Base-by-base conservation (phyloP, 1,140 invertebrate genomes). In the Drosophila sulfurigaster region DNA sequence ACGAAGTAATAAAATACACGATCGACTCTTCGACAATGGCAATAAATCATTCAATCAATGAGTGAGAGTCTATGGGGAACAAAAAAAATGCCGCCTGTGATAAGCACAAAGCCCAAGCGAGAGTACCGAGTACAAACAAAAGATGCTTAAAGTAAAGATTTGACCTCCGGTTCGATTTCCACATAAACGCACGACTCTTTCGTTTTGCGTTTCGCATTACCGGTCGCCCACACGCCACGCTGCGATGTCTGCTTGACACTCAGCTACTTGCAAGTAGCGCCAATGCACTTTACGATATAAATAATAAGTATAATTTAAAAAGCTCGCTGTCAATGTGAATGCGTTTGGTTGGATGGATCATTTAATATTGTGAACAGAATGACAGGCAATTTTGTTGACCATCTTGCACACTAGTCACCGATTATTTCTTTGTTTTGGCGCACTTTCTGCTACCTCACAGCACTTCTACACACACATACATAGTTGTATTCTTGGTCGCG, bases 11-110 rank as follows among this genome's bases (percentile, higher is more conserved):
- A 70, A 71, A 65, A 43, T 49, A 46, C 69, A 49, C 62, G 62
- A 72, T 72, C 62, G 45, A 43, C 41, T 43, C 11, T 43, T 43
- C 41, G 4, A 13, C 5, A 4, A n/a, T 43, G 41, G 32, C 25
- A 65, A 74, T 74, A 74, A 74, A 74, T 74, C 65, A 74, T 74
- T 69, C 16, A 74, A 69, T 69, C 65, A 74, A 69, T 74, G 71
- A 15, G 49, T 20, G 8, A 56, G 49, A 64, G 49, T 74, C 48
- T 52, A 68, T 74, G 7, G 20, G 20, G 20, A 25, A 25, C 20
- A 13, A 41, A 41, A 8, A 16, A 66, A 59, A 66, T 25, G 28
- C 64, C 56, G 64, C 30, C 28, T 59, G 11, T 45, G 60, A 64
- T 71, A 64, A 64, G 41, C 49, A 64, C 59, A 38, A 0, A 38